Percentiles rank a stretch among this genome's conserved stretches.
Evolutionary conservation across 1,140 invertebrate species (phyloP).

Genomic region (Achatina immaculata): DNA sequence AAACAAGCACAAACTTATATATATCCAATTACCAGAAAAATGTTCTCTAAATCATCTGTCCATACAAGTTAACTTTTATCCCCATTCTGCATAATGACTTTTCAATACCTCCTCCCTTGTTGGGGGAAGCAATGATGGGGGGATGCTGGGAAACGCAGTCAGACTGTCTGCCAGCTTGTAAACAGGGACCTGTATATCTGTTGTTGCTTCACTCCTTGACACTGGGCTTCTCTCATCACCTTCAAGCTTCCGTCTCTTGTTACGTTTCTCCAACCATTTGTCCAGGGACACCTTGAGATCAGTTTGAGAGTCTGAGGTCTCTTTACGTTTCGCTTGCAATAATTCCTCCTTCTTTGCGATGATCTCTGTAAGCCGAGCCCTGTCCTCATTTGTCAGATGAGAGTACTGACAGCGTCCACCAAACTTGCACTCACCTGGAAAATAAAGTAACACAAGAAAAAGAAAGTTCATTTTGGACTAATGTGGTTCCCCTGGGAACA

Average conservation of each 20-base stretch:
- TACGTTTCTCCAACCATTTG: slow-evolving; percentile 14
- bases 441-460: slow-evolving; percentile 8
- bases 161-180: slow-evolving; percentile 27
- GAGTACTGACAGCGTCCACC: slow-evolving; percentile 29
- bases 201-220: not conserved
- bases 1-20: no score
- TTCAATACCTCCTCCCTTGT: slow-evolving; percentile 8
- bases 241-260: slow-evolving; percentile 14
- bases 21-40: no score
- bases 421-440: slow-evolving; percentile 29
- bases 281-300: not conserved
- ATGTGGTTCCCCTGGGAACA: no score
- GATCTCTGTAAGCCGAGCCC: not conserved
- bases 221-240: not conserved
- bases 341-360: slow-evolving; percentile 7
- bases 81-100: slow-evolving; percentile 17
- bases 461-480: no score
- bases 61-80: not conserved
- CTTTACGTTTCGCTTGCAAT: not conserved
- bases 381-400: slow-evolving; percentile 29
- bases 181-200: not conserved
- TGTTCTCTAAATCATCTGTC: no score
- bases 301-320: not conserved
- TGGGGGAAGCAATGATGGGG: slow-evolving; percentile 32
- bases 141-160: slow-evolving; percentile 3